Evolutionary conservation across 2,888 invertebrate species (phyloP), one percentile per base, ranked within the genome.

Genomic region (Macaria notata): DNA sequence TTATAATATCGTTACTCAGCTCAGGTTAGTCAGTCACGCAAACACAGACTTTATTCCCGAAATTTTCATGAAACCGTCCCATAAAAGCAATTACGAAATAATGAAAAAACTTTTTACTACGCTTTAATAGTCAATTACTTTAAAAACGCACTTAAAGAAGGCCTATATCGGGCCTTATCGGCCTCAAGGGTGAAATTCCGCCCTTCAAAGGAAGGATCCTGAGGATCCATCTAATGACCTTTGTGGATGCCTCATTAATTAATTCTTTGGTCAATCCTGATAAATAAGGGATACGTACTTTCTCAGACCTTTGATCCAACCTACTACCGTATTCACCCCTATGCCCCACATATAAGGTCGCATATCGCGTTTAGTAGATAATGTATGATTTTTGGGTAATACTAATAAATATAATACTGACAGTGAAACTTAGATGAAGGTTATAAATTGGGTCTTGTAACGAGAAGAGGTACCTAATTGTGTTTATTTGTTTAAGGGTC

Each of bases 201-300:
- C 45, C 66, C 62, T 63, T 66, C 65, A 67, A 69, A 74, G 64
- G 61, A 64, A 63, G 61, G 62, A 64, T 63, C 59, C 63, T 52
- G 59, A 62, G 59, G 65, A 68, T 63, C 66, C 68, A 63, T 69
- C 54, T 62, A 78, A 76, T 79, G 74, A 73, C 73, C 76, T 74
- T 73, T 73, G 71, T 72, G 71, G 75, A 71, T 69, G 73, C 71
- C 73, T 74, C 79, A 82, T 80, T 83, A 83, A 84, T 83, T 84
- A 84, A 83, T 82, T 82, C 77, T 66, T 73, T 57, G 67, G 67
- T 73, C 75, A 76, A 78, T 79, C 75, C 75, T 77, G 76, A 79
- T 81, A 80, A 79, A 83, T 79, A 79, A 74, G 71, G 73, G 69
- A 69, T 59, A 55, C 42, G 52, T 38, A 39, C 59, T 61, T 63